Evolutionary conservation across 2,797 vertebrate genomes (phyloP).

Genomic region (Columba guinea): DNA sequence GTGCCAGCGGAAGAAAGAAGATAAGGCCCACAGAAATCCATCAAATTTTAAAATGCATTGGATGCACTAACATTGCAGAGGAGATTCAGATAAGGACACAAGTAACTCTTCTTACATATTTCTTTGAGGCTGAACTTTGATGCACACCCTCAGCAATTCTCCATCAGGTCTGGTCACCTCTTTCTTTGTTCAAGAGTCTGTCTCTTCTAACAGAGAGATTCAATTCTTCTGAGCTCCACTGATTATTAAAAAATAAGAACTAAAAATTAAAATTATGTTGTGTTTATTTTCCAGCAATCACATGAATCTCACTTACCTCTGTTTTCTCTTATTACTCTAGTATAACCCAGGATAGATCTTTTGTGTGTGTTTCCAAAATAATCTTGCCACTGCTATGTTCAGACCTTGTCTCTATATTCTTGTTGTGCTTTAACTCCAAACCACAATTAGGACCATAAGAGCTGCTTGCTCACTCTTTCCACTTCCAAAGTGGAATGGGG

Average conservation of each 20-base stretch:
- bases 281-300: not conserved
- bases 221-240: not conserved
- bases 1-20: constrained; percentile 27
- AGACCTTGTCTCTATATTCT: not conserved
- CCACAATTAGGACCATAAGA: no score
- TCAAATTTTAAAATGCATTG: constrained; percentile 56
- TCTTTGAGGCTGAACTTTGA: constrained; percentile 22
- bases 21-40: constrained; percentile 53
- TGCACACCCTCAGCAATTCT: not conserved
- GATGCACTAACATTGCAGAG: constrained; percentile 22
- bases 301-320: not conserved
- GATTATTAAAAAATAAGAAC: not conserved
- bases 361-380: not conserved
- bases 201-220: not conserved
- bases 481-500: no score
- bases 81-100: constrained; percentile 54
- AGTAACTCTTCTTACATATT: constrained; percentile 12
- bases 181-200: not conserved
- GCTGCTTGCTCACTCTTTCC: no score
- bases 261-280: not conserved
- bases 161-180: not conserved
- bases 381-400: not conserved
- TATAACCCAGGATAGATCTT: not conserved
- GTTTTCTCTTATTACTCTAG: not conserved
- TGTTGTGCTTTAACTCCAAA: no score